phyloP scores from a whole-genome alignment of 2,797 vertebrate species.

The Epinephelus coioides region DNA sequence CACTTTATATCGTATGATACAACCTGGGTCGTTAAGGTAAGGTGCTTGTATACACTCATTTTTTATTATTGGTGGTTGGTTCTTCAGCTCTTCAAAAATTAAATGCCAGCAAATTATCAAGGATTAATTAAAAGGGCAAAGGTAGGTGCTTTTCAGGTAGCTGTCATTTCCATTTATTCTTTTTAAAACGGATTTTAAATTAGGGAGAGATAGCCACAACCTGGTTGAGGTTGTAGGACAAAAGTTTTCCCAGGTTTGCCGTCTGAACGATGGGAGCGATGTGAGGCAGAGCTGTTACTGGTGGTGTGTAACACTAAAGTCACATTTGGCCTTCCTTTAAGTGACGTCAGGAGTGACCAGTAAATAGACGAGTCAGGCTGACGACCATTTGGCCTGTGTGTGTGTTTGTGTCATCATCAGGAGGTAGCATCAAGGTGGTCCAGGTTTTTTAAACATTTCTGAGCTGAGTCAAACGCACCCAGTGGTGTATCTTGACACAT shows the following conservation, averaged over 20 bases:
- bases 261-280: conserved; percentile 9
- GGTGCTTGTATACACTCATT: background rate
- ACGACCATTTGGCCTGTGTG: conserved; percentile 56
- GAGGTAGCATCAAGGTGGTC: conserved; percentile 62
- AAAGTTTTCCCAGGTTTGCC: conserved; percentile 13
- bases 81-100: background rate
- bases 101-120: background rate
- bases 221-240: conserved; percentile 9
- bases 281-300: conserved; percentile 7
- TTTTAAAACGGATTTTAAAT: conserved; percentile 1
- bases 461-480: conserved; percentile 48
- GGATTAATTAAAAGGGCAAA: background rate
- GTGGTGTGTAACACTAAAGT: conserved; percentile 15
- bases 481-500: conserved; percentile 56
- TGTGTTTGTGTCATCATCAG: conserved; percentile 31
- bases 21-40: background rate
- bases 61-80: background rate
- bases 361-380: conserved; percentile 6
- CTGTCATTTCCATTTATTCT: background rate
- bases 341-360: conserved; percentile 13
- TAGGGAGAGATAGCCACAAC: background rate
- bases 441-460: conserved; percentile 47
- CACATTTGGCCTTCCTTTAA: conserved; percentile 48
- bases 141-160: background rate
- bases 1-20: background rate